A percentile compares a stretch with the other conserved stretches of the same genome.
These are phyloP conservation scores for Enteromius radiatus DNA, from an alignment of 2,797 vertebrate genomes.

Conservation along the genomic window DNA sequence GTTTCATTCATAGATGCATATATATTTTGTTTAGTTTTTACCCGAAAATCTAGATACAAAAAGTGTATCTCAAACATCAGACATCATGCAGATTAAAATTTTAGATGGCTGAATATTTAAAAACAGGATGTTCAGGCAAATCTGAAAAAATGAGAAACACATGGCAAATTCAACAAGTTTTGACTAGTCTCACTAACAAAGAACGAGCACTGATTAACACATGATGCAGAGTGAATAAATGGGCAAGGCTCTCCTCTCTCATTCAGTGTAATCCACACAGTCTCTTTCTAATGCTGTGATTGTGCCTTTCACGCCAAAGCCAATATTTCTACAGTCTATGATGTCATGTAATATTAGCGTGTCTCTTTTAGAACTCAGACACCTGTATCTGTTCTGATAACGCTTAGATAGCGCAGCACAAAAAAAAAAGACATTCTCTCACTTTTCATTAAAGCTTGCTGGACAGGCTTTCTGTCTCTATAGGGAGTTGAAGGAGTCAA, in stretches of 20 bases:
- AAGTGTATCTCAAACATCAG: neutral
- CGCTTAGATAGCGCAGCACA: neutral
- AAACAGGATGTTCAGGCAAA: neutral
- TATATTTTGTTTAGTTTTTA: neutral
- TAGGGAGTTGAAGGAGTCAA: neutral
- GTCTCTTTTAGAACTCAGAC: neutral
- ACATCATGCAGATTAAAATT: neutral
- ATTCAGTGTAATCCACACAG: neutral
- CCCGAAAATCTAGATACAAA: neutral
- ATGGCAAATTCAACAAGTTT: neutral
- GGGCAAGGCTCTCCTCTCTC: neutral
- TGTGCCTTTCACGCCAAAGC: constrained; percentile 9
- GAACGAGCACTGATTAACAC: neutral
- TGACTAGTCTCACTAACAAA: neutral
- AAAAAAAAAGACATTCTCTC: neutral
- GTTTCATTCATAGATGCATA: neutral
- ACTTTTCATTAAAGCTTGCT: neutral
- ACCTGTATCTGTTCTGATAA: constrained; percentile 2
- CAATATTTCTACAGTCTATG: constrained; percentile 29
- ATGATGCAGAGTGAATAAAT: neutral
- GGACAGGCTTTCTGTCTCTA: neutral
- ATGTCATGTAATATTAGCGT: neutral
- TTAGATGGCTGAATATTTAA: neutral
- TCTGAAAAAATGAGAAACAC: neutral
- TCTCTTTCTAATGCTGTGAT: constrained; percentile 19